phyloP scores from a whole-genome alignment of 2,888 invertebrate genomes.

The Nasonovia ribisnigri region DNA sequence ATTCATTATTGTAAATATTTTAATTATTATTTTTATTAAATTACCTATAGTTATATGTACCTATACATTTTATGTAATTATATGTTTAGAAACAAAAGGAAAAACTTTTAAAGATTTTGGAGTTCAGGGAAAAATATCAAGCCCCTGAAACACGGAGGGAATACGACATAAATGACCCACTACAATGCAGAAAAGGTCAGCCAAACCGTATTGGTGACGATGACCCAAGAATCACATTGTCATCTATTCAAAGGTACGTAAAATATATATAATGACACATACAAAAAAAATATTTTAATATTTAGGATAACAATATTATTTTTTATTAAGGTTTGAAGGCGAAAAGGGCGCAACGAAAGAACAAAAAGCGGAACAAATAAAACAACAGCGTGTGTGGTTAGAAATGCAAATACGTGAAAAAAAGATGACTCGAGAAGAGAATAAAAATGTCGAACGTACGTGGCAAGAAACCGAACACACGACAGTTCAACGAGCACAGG shows the following conservation, averaged over 20 bases:
- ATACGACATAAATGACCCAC: conserved; percentile 89
- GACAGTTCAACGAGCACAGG: conserved; percentile 79
- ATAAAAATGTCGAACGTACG: conserved; percentile 20
- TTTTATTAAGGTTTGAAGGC: conserved; percentile 80
- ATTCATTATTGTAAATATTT: not conserved
- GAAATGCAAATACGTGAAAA: conserved; percentile 70
- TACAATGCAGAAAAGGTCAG: conserved; percentile 79
- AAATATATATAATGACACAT: not conserved
- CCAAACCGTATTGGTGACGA: conserved; percentile 80
- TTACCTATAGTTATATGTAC: not conserved
- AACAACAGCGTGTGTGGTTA: conserved; percentile 86
- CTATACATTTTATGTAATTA: conserved; percentile 66
- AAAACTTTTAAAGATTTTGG: conserved; percentile 64
- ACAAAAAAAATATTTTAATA: not conserved
- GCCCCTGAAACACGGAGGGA: conserved; percentile 84
- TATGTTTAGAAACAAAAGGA: conserved; percentile 40
- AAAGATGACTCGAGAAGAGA: conserved; percentile 66
- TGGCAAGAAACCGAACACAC: conserved; percentile 77
- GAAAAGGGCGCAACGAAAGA: conserved; percentile 82
- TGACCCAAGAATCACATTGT: conserved; percentile 68
- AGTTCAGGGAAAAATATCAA: conserved; percentile 82
- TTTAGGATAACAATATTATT: not conserved
- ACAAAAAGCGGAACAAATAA: conserved; percentile 79
- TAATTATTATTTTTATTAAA: no score
- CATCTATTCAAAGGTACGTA: conserved; percentile 84